Percentiles rank a stretch among this genome's conserved stretches.
Conservation (phyloP, 1,140 invertebrate genomes). For the Dreissena polymorpha region DNA sequence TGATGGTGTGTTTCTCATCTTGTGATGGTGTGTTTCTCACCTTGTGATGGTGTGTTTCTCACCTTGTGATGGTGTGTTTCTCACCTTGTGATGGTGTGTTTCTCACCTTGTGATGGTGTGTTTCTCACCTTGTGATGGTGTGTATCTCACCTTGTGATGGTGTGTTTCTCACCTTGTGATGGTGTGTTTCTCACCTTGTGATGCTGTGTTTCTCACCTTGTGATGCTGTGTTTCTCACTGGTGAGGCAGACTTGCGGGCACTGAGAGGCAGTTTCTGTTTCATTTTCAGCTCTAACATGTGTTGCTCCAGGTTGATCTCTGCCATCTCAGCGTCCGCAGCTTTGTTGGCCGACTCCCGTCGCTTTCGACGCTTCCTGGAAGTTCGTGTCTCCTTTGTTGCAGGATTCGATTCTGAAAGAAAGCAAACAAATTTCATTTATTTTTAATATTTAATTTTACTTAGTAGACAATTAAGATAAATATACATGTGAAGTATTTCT, state of each 20-base stretch:
- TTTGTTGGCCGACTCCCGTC: slow-evolving; percentile 70
- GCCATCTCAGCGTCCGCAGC: slow-evolving; percentile 75
- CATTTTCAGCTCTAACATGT: slow-evolving; percentile 67
- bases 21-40: not conserved
- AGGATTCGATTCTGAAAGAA: not conserved
- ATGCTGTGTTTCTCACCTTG: slow-evolving; percentile 12
- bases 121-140: not conserved
- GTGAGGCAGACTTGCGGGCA: slow-evolving; percentile 37
- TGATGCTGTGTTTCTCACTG: slow-evolving; percentile 16
- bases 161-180: not conserved
- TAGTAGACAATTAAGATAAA: too few relatives aligned
- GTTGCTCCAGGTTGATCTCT: slow-evolving; percentile 76
- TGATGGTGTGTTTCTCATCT: not conserved
- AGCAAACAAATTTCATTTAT: too few relatives aligned
- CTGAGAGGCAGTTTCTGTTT: slow-evolving; percentile 43
- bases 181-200: not conserved
- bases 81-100: not conserved
- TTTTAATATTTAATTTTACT: too few relatives aligned
- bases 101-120: slow-evolving; percentile 19
- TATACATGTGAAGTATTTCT: too few relatives aligned
- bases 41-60: slow-evolving; percentile 22
- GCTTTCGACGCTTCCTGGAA: slow-evolving; percentile 71
- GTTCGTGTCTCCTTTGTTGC: slow-evolving; percentile 39
- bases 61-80: not conserved
- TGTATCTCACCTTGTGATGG: not conserved